Evolutionary conservation across 2,888 invertebrate species (phyloP), one percentile per base, ranked within the genome.

Genomic region (Anorthoa munda): DNA sequence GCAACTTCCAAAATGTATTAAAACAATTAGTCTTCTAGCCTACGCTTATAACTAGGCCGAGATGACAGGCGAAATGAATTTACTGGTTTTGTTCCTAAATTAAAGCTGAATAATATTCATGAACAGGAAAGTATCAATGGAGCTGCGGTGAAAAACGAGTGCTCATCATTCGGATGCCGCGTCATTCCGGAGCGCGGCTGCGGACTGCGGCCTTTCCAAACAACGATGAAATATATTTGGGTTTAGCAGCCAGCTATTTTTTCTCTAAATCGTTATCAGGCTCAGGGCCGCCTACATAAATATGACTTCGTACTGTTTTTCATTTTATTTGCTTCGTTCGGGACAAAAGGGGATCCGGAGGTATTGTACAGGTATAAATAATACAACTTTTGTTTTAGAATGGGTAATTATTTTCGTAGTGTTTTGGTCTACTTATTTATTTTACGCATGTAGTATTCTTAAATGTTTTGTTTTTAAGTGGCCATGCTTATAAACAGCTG

Each of bases 171-270:
- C 53, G 66, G 79, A 82, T 86, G 87, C 82, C 75, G 66, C 83
- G 88, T 91, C 90, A 90, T 86, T 75, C 77, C 66, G 68, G 53
- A 77, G 39, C 39, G 39, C 39, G 39, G 39, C 61, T 50, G 56
- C 66, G 64, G 63, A 69, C 74, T 76, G 77, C 67, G 82, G 79
- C 72, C 75, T 89, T 86, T 84, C 82, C 85, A 87, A 87, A 90
- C 85, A 88, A 86, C 79, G 87, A 89, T 86, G 79, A 89, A 87
- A 88, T 88, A 85, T 89, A 85, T 89, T 86, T 88, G 75, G 72
- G 79, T 83, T 87, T 82, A 82, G 76, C 69, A 66, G 56, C 48
- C 64, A 45, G 46, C 58, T 50, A 59, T 61, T 70, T 82, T 81
- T 82, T 63, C 66, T 66, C 26, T 23, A 81, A 86, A 85, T 87